Evolutionary conservation across 2,797 vertebrate species (phyloP).

Genomic region (Galagoides demidoff): DNA sequence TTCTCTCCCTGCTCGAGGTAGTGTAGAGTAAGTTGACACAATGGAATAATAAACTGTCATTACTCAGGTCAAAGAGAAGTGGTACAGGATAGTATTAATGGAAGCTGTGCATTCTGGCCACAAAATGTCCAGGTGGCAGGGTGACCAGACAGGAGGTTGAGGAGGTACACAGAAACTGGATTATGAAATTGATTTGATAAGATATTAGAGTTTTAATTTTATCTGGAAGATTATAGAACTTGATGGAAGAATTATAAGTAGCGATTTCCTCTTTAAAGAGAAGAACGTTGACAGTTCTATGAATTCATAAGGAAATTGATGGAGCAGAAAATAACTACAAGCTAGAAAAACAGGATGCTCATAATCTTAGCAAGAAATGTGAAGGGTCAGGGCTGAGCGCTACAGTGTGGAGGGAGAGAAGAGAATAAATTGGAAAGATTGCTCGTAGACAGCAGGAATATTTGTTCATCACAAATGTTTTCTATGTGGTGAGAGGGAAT

Average conservation of each 20-base stretch:
- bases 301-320: neutral
- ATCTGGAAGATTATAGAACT: neutral
- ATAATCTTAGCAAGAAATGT: neutral
- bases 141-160: neutral
- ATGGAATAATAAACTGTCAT: neutral
- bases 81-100: neutral
- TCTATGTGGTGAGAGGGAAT: neutral
- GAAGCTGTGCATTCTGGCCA: neutral
- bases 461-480: conserved; percentile 29
- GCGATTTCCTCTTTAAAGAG: neutral
- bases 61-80: neutral
- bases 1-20: neutral
- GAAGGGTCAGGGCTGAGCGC: neutral
- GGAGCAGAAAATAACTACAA: neutral
- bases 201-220: neutral
- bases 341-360: neutral
- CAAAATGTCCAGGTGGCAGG: neutral
- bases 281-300: neutral
- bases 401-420: neutral
- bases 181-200: neutral
- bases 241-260: neutral
- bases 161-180: neutral
- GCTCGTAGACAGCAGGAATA: neutral
- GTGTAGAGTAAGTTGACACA: neutral
- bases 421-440: neutral